These are phyloP conservation scores for Sesamia nonagrioides DNA, from an alignment of 1,140 invertebrate genomes.

Conservation along the genomic window DNA sequence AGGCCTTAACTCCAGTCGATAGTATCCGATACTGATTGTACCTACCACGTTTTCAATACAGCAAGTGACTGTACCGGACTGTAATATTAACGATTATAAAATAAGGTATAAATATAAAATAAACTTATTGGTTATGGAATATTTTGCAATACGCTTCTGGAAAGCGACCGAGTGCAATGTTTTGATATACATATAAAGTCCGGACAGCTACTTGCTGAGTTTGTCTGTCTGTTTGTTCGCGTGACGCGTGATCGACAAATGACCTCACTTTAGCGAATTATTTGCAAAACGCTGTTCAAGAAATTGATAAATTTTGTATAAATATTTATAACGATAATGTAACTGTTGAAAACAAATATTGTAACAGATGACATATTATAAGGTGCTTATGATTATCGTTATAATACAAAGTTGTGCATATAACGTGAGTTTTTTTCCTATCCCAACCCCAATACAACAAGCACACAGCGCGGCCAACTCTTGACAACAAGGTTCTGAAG, in stretches of 20 bases:
- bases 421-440: conserved; percentile 65
- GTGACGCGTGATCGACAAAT: conserved; percentile 58
- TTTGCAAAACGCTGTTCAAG: conserved; percentile 79
- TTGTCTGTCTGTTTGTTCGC: conserved; percentile 48
- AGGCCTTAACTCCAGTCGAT: conserved; percentile 17
- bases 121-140: conserved; percentile 54
- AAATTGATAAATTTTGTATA: conserved; percentile 86
- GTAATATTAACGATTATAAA: conserved; percentile 29
- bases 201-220: conserved; percentile 51
- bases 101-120: conserved; percentile 44
- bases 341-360: conserved; percentile 85
- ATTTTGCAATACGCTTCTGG: conserved; percentile 65
- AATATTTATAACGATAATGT: conserved; percentile 87
- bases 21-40: conserved; percentile 6
- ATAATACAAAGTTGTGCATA: conserved; percentile 88
- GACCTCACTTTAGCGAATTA: conserved; percentile 73
- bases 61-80: conserved; percentile 54
- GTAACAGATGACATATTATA: conserved; percentile 87
- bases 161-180: conserved; percentile 61
- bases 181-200: conserved; percentile 50
- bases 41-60: conserved; percentile 23
- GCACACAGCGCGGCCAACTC: too few species aligned
- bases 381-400: conserved; percentile 87
- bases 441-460: neutral
- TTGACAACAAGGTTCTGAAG: too few species aligned